phyloP scores from a whole-genome alignment of 2,797 vertebrate genomes.

The Pelochelys cantorii region DNA sequence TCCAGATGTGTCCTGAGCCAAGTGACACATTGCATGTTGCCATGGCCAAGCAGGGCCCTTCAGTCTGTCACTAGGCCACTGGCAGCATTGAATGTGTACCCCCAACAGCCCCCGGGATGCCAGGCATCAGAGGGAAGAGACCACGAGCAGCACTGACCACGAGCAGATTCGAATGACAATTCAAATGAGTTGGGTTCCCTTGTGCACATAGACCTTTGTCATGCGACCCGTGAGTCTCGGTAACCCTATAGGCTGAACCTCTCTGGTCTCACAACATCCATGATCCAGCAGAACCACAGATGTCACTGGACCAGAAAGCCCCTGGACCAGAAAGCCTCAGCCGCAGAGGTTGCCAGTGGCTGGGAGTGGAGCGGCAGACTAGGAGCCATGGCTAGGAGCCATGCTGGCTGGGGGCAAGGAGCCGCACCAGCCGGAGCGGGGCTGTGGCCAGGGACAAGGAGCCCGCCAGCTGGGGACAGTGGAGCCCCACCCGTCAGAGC shows the following conservation, averaged over 20 bases:
- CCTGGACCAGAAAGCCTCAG: no score
- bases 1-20: conserved; percentile 67
- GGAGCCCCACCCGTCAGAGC: no score
- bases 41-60: conserved; percentile 31
- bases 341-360: no score
- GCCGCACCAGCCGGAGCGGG: no score
- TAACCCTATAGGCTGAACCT: not conserved
- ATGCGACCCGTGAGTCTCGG: not conserved
- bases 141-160: not conserved
- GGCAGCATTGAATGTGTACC: conserved; percentile 10
- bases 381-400: no score
- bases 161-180: conserved; percentile 18
- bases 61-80: conserved; percentile 52
- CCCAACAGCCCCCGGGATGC: conserved; percentile 15
- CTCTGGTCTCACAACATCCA: no score
- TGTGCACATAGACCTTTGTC: not conserved
- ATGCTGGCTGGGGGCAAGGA: no score
- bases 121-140: conserved; percentile 34
- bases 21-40: conserved; percentile 58
- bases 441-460: no score
- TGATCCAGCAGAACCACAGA: no score
- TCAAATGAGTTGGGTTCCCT: not conserved
- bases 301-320: no score
- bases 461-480: no score
- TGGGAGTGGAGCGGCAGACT: no score